Conservation (phyloP, 2,113 vertebrate species). For the Aegithalos caudatus region DNA sequence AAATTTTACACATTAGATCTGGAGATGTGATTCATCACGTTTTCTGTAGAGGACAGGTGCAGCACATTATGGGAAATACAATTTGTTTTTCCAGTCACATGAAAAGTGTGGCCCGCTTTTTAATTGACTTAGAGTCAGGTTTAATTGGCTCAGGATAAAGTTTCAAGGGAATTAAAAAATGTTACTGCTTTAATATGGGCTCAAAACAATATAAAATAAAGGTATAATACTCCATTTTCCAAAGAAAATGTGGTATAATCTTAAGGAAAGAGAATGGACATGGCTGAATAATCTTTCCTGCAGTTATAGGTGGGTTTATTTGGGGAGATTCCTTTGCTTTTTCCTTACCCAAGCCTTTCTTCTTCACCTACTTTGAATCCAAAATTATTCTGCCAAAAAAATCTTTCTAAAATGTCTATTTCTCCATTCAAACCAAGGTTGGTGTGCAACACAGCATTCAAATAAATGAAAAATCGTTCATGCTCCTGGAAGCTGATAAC, state of each 20-base stretch:
- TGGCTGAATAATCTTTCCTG: background rate
- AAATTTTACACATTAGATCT: background rate
- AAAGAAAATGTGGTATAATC: background rate
- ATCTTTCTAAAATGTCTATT: background rate
- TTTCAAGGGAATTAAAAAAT: background rate
- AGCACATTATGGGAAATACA: background rate
- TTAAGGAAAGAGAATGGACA: background rate
- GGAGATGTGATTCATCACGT: background rate
- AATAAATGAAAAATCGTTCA: background rate
- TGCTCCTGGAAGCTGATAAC: background rate
- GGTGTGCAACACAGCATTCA: rapidly evolving
- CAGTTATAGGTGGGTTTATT: background rate
- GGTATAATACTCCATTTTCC: background rate
- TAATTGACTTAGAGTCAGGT: background rate
- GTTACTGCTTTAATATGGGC: background rate
- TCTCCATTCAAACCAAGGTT: background rate
- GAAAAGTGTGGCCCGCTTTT: background rate
- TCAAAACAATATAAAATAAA: background rate
- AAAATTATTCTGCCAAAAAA: background rate
- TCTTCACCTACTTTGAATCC: background rate
- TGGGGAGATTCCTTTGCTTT: background rate
- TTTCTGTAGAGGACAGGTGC: background rate
- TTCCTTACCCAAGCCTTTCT: background rate
- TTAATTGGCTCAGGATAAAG: background rate
- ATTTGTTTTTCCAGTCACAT: background rate